A percentile compares a stretch with the other conserved stretches of the same genome.
Conservation (phyloP, 2,888 invertebrate genomes). For the Herminia tarsipennalis region DNA sequence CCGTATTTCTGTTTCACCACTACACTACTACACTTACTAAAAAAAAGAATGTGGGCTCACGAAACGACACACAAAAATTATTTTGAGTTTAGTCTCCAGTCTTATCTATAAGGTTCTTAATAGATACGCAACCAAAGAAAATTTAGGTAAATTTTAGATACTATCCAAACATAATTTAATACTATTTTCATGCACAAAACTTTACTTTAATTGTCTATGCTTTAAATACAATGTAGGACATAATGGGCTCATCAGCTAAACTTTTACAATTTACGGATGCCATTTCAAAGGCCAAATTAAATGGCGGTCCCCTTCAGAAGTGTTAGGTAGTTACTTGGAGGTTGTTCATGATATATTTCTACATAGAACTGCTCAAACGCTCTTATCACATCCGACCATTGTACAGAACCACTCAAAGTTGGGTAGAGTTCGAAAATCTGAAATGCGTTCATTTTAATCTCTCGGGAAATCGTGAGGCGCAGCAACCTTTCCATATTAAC, state of each 20-base stretch:
- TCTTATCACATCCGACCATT: slow-evolving; percentile 52
- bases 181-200: no score
- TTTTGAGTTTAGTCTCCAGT: no score
- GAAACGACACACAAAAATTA: no score
- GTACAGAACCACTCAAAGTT: slow-evolving; percentile 46
- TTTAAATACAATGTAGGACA: slow-evolving; percentile 22
- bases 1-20: no score
- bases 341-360: slow-evolving; percentile 36
- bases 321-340: slow-evolving; percentile 17
- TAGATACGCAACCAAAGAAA: no score
- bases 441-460: slow-evolving; percentile 61
- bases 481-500: slow-evolving; percentile 70
- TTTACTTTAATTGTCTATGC: no score
- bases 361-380: slow-evolving; percentile 39
- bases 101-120: no score
- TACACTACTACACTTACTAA: no score
- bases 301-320: slow-evolving; percentile 43
- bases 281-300: slow-evolving; percentile 49
- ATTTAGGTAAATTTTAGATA: no score
- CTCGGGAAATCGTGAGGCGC: slow-evolving; percentile 65
- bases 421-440: slow-evolving; percentile 50
- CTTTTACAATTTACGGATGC: slow-evolving; percentile 49
- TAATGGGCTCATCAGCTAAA: slow-evolving; percentile 46
- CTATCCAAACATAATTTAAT: no score
- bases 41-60: no score